Base-by-base conservation (phyloP, 2,113 vertebrate species). In the Trichechus manatus region DNA sequence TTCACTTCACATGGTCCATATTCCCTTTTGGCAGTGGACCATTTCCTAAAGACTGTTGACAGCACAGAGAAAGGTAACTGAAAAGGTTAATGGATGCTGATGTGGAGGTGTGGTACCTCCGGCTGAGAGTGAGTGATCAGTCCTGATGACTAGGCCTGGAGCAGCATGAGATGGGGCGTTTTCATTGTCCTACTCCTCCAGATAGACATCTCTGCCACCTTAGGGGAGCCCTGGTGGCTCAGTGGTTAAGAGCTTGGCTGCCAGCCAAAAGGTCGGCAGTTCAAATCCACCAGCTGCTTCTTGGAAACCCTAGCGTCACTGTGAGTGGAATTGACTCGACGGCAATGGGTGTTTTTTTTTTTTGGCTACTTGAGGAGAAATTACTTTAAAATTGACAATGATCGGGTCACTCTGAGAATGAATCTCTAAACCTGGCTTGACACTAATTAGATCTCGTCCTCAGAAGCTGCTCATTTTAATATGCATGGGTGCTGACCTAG, bases 301-400 rank as follows among this genome's bases (percentile, higher is more conserved):
- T 47, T 47, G 47, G 53, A 56, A 56, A 56, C 53, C 53, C 53
- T 56, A 17, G 9, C 13, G 53, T 56, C 53, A 15, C 53, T 56
- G 53, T 56, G 53, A 47, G 47, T 47, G 10, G 47, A 47, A 47
- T 47, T 47, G 47, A 47, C 47, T 47, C 47, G 7, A 47, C 6
- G 47, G 47, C 47, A 47, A 7, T 10, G 47, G 47, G 47, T 47
- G 4, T 47, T 7, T 7, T 47, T 47, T 47, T 47, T 47, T 47
- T 47, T 56, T 13, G 53, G 66, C 47, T 25, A 56, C 61, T 33
- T 75, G 64, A 47, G 42, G 53, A 79, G 77, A 74, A 88, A 59
- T 59, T 88, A 79, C 84, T 97, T 56, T 64, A 70, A 83, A 59
- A 82, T 64, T 84, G 15, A 79, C 59, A 70, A 33, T 90, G 82